Conservation (phyloP, 2,113 vertebrate genomes). For the Onychostruthus taczanowskii region DNA sequence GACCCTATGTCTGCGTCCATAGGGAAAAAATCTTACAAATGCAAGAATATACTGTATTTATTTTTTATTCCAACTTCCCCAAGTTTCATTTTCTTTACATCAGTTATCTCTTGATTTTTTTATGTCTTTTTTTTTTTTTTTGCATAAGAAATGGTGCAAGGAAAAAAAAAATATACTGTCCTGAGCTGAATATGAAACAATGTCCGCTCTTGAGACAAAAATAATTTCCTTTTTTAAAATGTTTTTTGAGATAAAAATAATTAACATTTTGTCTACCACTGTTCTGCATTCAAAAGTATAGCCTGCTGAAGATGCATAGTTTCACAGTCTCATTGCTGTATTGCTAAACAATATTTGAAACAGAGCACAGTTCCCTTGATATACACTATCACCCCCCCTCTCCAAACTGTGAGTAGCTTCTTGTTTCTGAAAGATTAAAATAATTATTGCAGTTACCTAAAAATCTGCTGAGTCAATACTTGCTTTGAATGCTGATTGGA, state of each 20-base stretch:
- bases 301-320: neutral
- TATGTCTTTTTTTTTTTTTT: neutral
- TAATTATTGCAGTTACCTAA: neutral
- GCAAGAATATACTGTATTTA: neutral
- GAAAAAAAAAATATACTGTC: neutral
- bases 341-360: slow-evolving; percentile 31
- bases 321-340: neutral
- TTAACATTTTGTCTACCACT: neutral
- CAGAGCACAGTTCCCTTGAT: neutral
- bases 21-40: neutral
- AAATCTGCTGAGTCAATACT: slow-evolving; percentile 32
- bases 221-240: neutral
- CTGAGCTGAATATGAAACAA: neutral
- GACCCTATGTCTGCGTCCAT: neutral
- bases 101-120: neutral
- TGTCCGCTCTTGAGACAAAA: neutral
- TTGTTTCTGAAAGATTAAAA: neutral
- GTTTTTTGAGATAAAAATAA: neutral
- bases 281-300: neutral
- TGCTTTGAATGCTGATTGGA: slow-evolving; percentile 8
- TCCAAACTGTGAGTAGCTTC: neutral
- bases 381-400: neutral
- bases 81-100: neutral
- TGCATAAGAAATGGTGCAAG: neutral
- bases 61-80: neutral